Evolutionary conservation across 2,888 invertebrate genomes (phyloP).

Genomic region (Megaustenia siamemsis): DNA sequence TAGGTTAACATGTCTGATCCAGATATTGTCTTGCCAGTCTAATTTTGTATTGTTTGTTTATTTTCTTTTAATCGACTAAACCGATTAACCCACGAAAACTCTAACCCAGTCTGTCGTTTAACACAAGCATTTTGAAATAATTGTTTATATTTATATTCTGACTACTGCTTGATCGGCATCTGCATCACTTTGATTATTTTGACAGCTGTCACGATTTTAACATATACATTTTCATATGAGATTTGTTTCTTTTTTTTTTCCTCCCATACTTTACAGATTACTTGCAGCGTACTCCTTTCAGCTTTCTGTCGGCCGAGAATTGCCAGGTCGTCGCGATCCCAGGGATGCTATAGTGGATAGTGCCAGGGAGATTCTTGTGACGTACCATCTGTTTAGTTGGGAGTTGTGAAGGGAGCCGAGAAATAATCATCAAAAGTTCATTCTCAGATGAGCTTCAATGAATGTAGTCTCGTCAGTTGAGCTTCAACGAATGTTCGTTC

Average conservation of each 20-base stretch:
- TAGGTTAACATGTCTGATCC: no score
- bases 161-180: no score
- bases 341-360: constrained; percentile 67
- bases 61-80: no score
- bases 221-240: background rate
- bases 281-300: constrained; percentile 97
- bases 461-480: no score
- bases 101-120: no score
- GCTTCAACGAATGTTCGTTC: no score
- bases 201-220: background rate
- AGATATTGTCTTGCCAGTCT: no score
- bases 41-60: no score
- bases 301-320: constrained; percentile 97
- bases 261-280: constrained; percentile 83
- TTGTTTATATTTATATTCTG: no score
- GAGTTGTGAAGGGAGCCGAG: constrained; percentile 56
- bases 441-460: no score
- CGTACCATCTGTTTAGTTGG: constrained; percentile 92
- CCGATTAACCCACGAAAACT: no score
- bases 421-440: background rate
- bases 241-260: constrained; percentile 12
- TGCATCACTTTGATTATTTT: background rate
- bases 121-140: no score
- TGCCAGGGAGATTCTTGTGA: constrained; percentile 97
- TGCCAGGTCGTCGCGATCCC: constrained; percentile 83